Evolutionary conservation across 2,888 invertebrate species (phyloP).

Genomic region (Drosophila nr. medialis): DNA sequence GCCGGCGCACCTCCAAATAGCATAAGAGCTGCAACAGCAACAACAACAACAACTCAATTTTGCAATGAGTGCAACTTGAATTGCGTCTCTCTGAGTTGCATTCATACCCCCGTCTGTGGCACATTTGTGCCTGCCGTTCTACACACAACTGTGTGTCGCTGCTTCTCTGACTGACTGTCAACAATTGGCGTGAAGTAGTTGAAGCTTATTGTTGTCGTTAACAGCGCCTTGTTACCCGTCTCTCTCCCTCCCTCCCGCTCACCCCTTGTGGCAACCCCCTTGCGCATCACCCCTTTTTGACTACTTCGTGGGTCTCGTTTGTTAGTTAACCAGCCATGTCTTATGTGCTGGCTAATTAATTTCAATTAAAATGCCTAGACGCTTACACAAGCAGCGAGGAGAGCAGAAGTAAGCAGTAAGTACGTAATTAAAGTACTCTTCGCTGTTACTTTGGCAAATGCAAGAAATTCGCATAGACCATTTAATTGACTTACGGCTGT

Average conservation of each 20-base stretch:
- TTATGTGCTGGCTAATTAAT: conserved; percentile 73
- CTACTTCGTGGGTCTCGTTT: conserved; percentile 50
- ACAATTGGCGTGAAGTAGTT: conserved; percentile 76
- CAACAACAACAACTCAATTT: conserved; percentile 38
- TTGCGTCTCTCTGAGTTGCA: conserved; percentile 24
- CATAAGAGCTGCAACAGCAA: conserved; percentile 6
- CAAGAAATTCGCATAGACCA: conserved; percentile 59
- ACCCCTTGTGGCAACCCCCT: neutral
- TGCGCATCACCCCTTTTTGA: neutral
- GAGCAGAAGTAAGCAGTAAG: neutral
- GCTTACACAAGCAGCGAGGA: conserved; percentile 38
- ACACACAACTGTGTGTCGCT: neutral
- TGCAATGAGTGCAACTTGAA: conserved; percentile 45
- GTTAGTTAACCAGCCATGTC: conserved; percentile 62
- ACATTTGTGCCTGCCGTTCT: neutral
- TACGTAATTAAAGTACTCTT: conserved; percentile 2
- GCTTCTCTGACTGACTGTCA: conserved; percentile 59
- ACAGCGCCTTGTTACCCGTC: conserved; percentile 1
- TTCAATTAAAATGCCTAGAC: conserved; percentile 79
- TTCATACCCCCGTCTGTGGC: neutral
- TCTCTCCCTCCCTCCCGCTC: neutral
- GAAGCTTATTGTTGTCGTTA: conserved; percentile 61
- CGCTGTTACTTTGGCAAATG: conserved; percentile 30
- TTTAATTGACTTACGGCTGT: conserved; percentile 73
- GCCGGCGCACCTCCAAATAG: conserved; percentile 48